A percentile compares a stretch with the other conserved stretches of the same genome.
Evolutionary conservation across 35 echinoderm and acorn worm species (phyloP).

Genomic region (Holothuria glaberrima): DNA sequence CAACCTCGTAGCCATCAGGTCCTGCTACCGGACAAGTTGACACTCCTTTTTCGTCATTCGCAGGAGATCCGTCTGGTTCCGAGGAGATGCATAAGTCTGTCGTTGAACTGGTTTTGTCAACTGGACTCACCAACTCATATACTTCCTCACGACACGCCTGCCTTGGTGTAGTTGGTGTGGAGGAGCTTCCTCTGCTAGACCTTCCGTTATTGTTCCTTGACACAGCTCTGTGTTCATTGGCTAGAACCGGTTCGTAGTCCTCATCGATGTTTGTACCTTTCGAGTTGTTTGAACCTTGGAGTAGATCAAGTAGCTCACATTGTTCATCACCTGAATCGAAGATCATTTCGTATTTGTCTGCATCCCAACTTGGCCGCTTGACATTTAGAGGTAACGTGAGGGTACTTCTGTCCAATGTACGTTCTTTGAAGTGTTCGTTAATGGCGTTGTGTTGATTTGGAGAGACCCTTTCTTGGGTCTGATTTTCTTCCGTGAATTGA

Average conservation of each 20-base stretch:
- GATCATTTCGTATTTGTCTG: constrained; percentile 41
- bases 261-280: background rate
- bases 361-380: constrained; percentile 37
- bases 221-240: background rate
- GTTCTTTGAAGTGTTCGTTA: constrained; percentile 34
- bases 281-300: background rate
- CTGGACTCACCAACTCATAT: constrained; percentile 38
- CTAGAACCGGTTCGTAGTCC: constrained; percentile 9
- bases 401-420: constrained; percentile 37
- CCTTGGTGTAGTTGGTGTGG: background rate
- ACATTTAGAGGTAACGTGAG: constrained; percentile 47
- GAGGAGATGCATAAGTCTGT: background rate
- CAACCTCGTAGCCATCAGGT: background rate
- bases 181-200: background rate
- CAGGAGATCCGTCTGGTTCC: background rate
- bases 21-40: too few species aligned
- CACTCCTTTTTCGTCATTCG: background rate
- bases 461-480: background rate
- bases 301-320: constrained; percentile 43
- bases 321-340: constrained; percentile 31
- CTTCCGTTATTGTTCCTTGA: constrained; percentile 37
- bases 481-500: background rate
- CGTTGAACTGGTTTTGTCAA: background rate
- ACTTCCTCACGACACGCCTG: constrained; percentile 12
- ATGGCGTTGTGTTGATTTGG: constrained; percentile 10